A percentile compares a stretch with the other conserved stretches of the same genome.
phyloP scores from a whole-genome alignment of 2,113 vertebrate genomes.

The Speoplatyrhinus poulsoni region DNA sequence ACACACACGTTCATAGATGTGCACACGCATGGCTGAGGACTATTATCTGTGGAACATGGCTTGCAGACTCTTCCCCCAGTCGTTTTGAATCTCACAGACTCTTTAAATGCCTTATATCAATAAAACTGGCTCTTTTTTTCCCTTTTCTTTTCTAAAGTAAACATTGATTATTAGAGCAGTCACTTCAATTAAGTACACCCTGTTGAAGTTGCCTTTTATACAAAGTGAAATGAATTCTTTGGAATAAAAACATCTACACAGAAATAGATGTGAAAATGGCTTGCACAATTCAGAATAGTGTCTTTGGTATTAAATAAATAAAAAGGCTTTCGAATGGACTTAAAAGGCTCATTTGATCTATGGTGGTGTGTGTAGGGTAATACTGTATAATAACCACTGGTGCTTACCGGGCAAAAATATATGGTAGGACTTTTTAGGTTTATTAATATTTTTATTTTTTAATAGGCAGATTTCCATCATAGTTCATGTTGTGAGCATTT shows the following conservation, averaged over 20 bases:
- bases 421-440: too few species aligned
- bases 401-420: too few species aligned
- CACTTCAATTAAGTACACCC: slow-evolving; percentile 34
- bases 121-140: slow-evolving; percentile 28
- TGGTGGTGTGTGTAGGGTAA: too few species aligned
- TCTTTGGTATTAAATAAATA: too few species aligned
- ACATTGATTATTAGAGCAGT: slow-evolving; percentile 36
- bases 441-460: too few species aligned
- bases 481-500: too few species aligned
- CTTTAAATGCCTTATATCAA: slow-evolving; percentile 40
- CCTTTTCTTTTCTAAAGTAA: slow-evolving; percentile 12
- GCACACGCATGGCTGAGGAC: slow-evolving; percentile 40
- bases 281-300: neutral
- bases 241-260: too few species aligned
- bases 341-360: too few species aligned
- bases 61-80: slow-evolving; percentile 40
- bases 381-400: too few species aligned
- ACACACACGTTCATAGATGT: slow-evolving; percentile 6
- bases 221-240: neutral
- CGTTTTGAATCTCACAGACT: slow-evolving; percentile 37
- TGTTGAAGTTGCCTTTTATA: slow-evolving; percentile 9
- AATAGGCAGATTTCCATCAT: too few species aligned
- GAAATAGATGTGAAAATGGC: neutral
- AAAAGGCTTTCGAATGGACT: too few species aligned
- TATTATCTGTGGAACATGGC: slow-evolving; percentile 53